phyloP scores from a whole-genome alignment of 2,888 invertebrate species.

The Mesochorus sp. region DNA sequence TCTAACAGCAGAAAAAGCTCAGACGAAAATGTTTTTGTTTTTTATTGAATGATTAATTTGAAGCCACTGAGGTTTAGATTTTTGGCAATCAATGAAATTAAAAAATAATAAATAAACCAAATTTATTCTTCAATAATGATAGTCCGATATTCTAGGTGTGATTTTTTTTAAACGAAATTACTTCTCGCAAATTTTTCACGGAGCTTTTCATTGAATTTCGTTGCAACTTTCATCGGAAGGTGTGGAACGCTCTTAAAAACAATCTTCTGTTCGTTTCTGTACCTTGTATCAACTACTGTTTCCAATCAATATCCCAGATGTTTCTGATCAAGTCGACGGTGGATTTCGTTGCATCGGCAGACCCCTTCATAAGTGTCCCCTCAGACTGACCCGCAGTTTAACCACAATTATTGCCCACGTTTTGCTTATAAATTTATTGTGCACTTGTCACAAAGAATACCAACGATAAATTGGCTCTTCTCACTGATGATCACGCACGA shows the following conservation, averaged over 20 bases:
- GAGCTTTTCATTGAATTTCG: no score
- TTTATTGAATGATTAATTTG: neutral
- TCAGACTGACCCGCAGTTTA: constrained; percentile 61
- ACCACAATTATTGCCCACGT: constrained; percentile 43
- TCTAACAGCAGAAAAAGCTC: no score
- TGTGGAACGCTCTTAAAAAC: neutral
- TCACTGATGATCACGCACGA: no score
- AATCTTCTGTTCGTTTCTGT: constrained; percentile 33
- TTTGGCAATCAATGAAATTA: no score
- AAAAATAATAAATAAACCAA: no score
- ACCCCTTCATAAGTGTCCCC: constrained; percentile 78
- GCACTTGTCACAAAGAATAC: constrained; percentile 1
- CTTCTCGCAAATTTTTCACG: no score
- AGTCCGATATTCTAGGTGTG: no score
- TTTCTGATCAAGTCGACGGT: constrained; percentile 74
- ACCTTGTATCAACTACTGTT: constrained; percentile 76
- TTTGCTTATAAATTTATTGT: neutral
- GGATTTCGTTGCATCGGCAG: constrained; percentile 72
- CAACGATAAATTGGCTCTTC: no score
- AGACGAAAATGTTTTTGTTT: neutral
- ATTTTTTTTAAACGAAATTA: no score
- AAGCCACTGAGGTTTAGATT: no score
- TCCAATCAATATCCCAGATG: constrained; percentile 79
- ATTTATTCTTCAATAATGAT: no score
- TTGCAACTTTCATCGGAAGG: no score